phyloP scores from a whole-genome alignment of 2,113 vertebrate species.

The Barnardius zonarius region DNA sequence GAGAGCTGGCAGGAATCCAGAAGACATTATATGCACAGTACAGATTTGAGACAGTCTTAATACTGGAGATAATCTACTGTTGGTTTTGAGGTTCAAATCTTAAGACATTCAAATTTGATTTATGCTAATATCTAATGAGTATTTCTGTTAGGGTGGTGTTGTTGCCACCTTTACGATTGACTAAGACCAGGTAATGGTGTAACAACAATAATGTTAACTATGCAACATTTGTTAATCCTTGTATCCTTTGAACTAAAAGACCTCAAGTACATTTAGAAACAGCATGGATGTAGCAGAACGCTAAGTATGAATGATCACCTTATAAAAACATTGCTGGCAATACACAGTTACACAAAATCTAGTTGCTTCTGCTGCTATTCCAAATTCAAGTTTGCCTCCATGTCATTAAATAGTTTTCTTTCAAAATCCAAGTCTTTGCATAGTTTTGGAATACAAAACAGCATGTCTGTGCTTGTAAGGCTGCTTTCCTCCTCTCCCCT shows the following conservation, averaged over 20 bases:
- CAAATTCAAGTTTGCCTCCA: neutral
- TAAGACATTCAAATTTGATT: neutral
- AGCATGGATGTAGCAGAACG: neutral
- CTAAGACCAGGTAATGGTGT: neutral
- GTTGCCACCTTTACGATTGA: neutral
- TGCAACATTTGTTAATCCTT: neutral
- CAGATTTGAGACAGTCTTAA: neutral
- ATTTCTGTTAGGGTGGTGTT: neutral
- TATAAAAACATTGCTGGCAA: neutral
- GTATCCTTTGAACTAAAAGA: neutral
- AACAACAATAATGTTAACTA: neutral
- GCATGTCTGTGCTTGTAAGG: neutral
- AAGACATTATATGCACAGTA: neutral
- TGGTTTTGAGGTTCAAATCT: neutral
- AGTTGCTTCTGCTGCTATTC: neutral
- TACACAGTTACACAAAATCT: neutral
- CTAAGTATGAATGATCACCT: neutral
- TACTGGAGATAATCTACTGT: neutral
- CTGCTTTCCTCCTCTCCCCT: neutral
- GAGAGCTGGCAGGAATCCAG: conserved; percentile 25
- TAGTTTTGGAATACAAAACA: neutral
- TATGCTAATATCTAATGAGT: neutral
- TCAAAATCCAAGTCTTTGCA: neutral
- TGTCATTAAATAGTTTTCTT: neutral
- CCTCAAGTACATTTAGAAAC: neutral